phyloP scores from a whole-genome alignment of 1,140 invertebrate genomes.

The Drosophila kohkoa region DNA sequence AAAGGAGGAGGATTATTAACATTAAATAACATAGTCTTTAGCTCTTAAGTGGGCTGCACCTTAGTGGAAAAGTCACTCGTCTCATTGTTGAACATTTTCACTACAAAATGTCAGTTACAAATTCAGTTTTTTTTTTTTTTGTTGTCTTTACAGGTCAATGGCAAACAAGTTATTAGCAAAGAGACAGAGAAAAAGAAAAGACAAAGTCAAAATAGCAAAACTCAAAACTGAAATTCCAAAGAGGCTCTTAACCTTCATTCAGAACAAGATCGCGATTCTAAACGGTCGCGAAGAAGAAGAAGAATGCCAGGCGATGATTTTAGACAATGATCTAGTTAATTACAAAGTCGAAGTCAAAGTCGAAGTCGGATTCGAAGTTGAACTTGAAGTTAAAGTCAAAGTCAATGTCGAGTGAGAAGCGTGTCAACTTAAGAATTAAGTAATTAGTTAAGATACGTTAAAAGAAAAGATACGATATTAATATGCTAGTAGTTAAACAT shows the following conservation, averaged over 20 bases:
- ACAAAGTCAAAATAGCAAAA: neutral
- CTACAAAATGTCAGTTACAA: conserved; percentile 14
- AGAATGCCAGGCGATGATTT: conserved; percentile 27
- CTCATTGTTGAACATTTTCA: neutral
- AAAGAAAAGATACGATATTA: neutral
- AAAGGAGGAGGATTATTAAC: neutral
- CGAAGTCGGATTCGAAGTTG: too few species aligned
- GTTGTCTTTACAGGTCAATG: neutral
- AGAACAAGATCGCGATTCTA: conserved; percentile 15
- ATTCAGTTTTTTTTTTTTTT: neutral
- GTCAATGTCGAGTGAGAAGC: neutral
- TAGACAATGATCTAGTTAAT: conserved; percentile 42
- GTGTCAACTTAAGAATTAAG: conserved; percentile 2
- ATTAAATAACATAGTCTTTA: neutral
- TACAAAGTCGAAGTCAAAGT: neutral
- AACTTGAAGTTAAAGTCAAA: too few species aligned
- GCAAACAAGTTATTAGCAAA: conserved; percentile 34
- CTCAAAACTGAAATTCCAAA: conserved; percentile 28
- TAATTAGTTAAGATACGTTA: conserved; percentile 26
- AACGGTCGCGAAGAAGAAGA: neutral
- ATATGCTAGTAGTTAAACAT: neutral
- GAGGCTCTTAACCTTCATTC: conserved; percentile 39
- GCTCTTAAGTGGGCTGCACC: conserved; percentile 9
- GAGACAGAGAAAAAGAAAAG: neutral
- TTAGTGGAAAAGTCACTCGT: neutral